Evolutionary conservation across 2,888 invertebrate genomes (phyloP).

Genomic region (Apotomis capreana): DNA sequence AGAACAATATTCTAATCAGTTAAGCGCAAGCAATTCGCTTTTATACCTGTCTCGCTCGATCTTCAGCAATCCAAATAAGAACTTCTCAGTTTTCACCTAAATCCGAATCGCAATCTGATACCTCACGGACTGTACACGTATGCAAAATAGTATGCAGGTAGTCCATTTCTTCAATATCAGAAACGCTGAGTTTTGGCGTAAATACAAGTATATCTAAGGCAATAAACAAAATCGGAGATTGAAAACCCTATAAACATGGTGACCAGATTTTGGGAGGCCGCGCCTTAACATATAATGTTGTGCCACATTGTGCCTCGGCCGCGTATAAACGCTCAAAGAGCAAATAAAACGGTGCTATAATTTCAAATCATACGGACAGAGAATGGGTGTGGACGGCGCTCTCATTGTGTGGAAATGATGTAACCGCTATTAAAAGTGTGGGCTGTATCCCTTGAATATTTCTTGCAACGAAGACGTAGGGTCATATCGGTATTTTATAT

Average conservation of each 20-base stretch:
- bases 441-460: conserved; percentile 83
- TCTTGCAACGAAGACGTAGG: conserved; percentile 82
- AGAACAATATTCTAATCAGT: too few relatives aligned
- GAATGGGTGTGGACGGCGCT: conserved; percentile 84
- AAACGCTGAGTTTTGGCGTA: too few relatives aligned
- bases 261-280: conserved; percentile 27
- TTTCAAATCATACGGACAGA: conserved; percentile 84
- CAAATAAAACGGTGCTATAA: conserved; percentile 84
- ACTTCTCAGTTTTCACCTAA: too few relatives aligned
- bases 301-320: conserved; percentile 78
- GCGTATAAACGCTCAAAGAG: conserved; percentile 82
- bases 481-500: conserved; percentile 84
- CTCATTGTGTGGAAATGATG: conserved; percentile 84
- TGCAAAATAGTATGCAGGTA: too few relatives aligned
- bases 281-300: conserved; percentile 76
- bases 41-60: too few relatives aligned
- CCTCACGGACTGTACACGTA: too few relatives aligned
- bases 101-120: too few relatives aligned
- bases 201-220: not conserved
- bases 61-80: too few relatives aligned
- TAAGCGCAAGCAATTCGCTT: too few relatives aligned
- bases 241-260: not conserved
- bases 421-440: conserved; percentile 84
- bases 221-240: not conserved
- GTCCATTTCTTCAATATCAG: too few relatives aligned